Percentiles rank a stretch among this genome's conserved stretches.
Evolutionary conservation across 2,888 invertebrate genomes (phyloP).

Genomic region (Idaea aversata): DNA sequence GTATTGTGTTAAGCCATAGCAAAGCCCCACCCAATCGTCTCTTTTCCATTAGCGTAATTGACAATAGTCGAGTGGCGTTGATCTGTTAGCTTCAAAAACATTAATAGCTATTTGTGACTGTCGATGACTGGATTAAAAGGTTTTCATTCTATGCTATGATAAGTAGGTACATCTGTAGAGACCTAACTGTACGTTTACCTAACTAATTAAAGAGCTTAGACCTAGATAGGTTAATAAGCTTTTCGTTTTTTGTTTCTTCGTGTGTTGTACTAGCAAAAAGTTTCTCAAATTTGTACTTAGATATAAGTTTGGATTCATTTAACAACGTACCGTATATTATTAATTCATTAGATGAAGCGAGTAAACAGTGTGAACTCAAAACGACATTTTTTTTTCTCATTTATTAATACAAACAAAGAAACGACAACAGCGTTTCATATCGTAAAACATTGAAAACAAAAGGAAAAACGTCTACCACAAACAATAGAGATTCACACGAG

Average conservation of each 20-base stretch:
- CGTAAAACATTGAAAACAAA: conserved; percentile 19
- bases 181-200: too few species aligned
- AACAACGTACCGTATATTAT: background rate
- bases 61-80: background rate
- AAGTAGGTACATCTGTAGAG: too few species aligned
- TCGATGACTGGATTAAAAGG: background rate
- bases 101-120: background rate
- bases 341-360: background rate
- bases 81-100: background rate
- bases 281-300: conserved; percentile 8
- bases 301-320: background rate
- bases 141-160: conserved; percentile 26
- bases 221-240: background rate
- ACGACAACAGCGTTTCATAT: conserved; percentile 19
- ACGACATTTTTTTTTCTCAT: background rate
- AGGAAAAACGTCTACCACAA: conserved; percentile 43
- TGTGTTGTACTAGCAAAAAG: background rate
- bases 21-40: background rate
- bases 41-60: conserved; percentile 1
- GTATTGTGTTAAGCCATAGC: conserved; percentile 5
- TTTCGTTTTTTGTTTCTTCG: background rate
- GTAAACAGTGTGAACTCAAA: conserved; percentile 45
- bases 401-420: conserved; percentile 8
- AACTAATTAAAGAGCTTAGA: too few species aligned
- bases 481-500: conserved; percentile 75